These are phyloP conservation scores for Lycodopsis pacificus DNA, from an alignment of 2,797 vertebrate genomes.

Conservation along the genomic window DNA sequence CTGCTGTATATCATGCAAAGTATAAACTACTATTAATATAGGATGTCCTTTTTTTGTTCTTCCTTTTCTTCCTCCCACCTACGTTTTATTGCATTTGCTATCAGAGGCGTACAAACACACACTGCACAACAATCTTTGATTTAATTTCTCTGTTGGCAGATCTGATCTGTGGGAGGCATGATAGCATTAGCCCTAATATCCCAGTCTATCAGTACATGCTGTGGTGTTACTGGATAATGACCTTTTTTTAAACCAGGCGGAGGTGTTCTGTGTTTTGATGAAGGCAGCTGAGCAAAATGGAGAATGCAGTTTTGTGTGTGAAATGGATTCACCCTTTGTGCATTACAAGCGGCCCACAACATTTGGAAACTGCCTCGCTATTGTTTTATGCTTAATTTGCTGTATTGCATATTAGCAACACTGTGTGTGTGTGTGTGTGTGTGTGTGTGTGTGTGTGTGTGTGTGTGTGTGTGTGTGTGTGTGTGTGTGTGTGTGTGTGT, in stretches of 20 bases:
- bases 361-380: conserved; percentile 18
- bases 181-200: conserved; percentile 28
- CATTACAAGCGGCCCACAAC: conserved; percentile 28
- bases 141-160: conserved; percentile 24
- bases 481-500: not conserved
- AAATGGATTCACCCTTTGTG: conserved; percentile 38
- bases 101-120: not conserved
- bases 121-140: conserved; percentile 16
- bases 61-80: not conserved
- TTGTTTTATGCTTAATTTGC: not conserved
- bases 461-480: not conserved
- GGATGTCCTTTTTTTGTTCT: not conserved
- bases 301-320: conserved; percentile 15
- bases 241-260: conserved; percentile 1
- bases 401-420: conserved; percentile 11
- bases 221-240: conserved; percentile 25
- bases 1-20: not conserved
- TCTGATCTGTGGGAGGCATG: conserved; percentile 29
- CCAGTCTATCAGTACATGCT: not conserved
- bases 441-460: not conserved
- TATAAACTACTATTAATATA: conserved; percentile 44
- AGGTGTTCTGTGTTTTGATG: not conserved
- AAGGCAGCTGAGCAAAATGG: conserved; percentile 22
- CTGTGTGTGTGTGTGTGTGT: not conserved
- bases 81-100: not conserved